Evolutionary conservation across 2,113 vertebrate species (phyloP), one percentile per base, ranked within the genome.

Genomic region (Proteles cristata): DNA sequence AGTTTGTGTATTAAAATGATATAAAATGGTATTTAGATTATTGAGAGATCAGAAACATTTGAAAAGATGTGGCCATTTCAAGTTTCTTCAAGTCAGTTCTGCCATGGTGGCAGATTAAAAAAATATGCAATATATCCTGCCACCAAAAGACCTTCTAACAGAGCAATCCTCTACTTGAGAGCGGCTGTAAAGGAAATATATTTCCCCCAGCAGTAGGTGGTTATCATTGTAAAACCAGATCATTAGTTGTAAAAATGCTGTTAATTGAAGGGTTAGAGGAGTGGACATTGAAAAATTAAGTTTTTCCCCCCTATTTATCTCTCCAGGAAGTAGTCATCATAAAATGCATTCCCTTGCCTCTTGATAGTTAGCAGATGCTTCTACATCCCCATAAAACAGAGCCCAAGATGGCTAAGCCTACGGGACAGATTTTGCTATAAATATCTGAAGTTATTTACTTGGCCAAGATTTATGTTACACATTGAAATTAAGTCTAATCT

Each of bases 341-440:
- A 84, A 97, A 97, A 92, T 82, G 25, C 43, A 74, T 93, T 93
- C 61, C 33, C 12, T 89, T 50, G 81, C 48, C 33, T 88, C 88
- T 96, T 97, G 96, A 98, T 74, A 77, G 33, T 92, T 86, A 97
- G 90, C 98, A 98, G 97, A 98, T 97, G 96, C 76, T 89, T 8
- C n/a, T 90, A 14, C 0, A 23, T 87, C 35, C 81, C 79, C 93
- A 82, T 68, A 66, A 61, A 95, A 48, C 71, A 61, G 65, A 96
- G 68, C 92, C 79, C 90, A 71, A 39, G 88, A 95, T 73, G 82
- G 33, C 11, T 69, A 66, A 79, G 88, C 81, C 84, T 79, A 8
- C 71, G 61, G 28, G 48, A 68, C 82, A 90, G 92, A 85, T 66
- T 93, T 76, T 84, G 76, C 90, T 66, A 63, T 90, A 92, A 97